A percentile compares a stretch with the other conserved stretches of the same genome.
Conservation (phyloP, 1,140 invertebrate species). For the Metopolophium dirhodum region DNA sequence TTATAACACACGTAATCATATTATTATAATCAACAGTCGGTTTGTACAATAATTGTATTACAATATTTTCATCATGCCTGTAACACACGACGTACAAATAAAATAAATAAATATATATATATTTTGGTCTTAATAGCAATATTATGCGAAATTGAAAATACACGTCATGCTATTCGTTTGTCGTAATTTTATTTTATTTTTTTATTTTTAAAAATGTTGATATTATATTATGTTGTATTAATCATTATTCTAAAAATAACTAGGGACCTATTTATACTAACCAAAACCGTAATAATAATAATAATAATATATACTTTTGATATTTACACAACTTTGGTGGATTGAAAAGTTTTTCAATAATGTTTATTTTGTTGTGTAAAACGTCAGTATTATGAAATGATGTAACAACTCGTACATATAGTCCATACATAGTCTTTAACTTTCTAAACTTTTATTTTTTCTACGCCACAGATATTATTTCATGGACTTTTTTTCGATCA, state of each 20-base stretch:
- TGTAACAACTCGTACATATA: slow-evolving; percentile 7
- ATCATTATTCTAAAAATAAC: not conserved
- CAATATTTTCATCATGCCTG: too few species aligned
- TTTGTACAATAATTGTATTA: too few species aligned
- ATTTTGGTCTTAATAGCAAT: too few species aligned
- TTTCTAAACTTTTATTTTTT: slow-evolving; percentile 17
- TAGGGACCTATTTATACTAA: not conserved
- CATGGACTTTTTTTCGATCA: not conserved
- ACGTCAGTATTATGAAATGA: not conserved
- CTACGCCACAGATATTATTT: not conserved
- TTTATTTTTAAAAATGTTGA: not conserved
- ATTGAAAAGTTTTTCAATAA: slow-evolving; percentile 28
- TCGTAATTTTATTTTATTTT: too few species aligned
- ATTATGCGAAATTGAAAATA: too few species aligned
- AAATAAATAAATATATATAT: too few species aligned
- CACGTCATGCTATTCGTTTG: too few species aligned
- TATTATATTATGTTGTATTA: not conserved
- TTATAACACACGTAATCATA: too few species aligned
- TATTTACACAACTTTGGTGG: not conserved
- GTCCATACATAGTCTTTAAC: not conserved
- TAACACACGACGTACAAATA: too few species aligned
- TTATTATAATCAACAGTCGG: too few species aligned
- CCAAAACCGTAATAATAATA: not conserved
- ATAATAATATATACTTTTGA: not conserved
- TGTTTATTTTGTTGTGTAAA: not conserved